These are phyloP conservation scores for Rhyacichthys aspro DNA, from an alignment of 2,797 vertebrate species.

Conservation along the genomic window DNA sequence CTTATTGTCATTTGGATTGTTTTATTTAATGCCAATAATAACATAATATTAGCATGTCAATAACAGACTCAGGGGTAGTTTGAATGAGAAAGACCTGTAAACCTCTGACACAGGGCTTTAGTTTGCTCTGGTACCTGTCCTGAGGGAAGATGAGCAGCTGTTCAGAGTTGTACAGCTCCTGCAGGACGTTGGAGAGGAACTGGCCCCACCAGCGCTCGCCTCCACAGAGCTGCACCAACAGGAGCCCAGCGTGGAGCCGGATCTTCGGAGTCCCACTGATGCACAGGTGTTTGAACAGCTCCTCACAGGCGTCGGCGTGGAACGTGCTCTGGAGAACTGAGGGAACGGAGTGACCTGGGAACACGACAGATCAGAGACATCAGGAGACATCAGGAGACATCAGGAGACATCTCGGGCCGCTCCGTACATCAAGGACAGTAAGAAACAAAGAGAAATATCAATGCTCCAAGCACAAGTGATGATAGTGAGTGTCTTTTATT, in stretches of 20 bases:
- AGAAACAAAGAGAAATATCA: too few relatives aligned
- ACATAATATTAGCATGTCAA: too few relatives aligned
- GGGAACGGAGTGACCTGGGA: slow-evolving; percentile 92
- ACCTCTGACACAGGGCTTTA: too few relatives aligned
- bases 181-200: slow-evolving; percentile 97
- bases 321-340: slow-evolving; percentile 96
- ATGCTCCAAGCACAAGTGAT: too few relatives aligned
- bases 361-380: not conserved
- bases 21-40: too few relatives aligned
- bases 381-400: too few relatives aligned
- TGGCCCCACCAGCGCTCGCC: slow-evolving; percentile 98
- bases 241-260: slow-evolving; percentile 92
- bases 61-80: too few relatives aligned
- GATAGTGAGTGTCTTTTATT: too few relatives aligned
- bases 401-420: too few relatives aligned
- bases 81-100: too few relatives aligned
- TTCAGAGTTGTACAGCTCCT: slow-evolving; percentile 98
- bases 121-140: slow-evolving; percentile 85
- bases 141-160: slow-evolving; percentile 98
- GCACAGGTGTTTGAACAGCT: slow-evolving; percentile 97
- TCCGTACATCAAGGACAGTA: too few relatives aligned
- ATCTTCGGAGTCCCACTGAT: slow-evolving; percentile 99
- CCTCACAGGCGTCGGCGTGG: slow-evolving; percentile 96
- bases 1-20: too few relatives aligned
- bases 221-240: slow-evolving; percentile 96